Base-by-base conservation (phyloP, 35 echinoderm and acorn worm genomes). In the Holothuria glaberrima region DNA sequence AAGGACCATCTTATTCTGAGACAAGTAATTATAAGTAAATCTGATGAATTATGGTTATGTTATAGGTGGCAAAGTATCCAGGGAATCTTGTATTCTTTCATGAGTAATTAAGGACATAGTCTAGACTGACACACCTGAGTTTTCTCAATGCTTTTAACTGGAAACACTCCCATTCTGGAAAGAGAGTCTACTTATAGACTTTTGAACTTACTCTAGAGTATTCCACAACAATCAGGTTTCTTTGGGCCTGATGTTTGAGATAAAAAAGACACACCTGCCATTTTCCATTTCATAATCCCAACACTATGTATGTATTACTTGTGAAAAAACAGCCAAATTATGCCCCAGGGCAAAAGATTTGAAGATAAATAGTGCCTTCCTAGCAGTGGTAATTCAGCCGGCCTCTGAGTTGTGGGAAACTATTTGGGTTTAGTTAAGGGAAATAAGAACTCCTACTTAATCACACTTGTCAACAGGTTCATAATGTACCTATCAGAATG, bases 271-370 rank as follows among this genome's bases (percentile, higher is more conserved):
- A 59, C 80, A 84, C 61, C 80, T 84, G 80, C 80, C 80, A 84
- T 84, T 84, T 84, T 84, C 54, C 54, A 84, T 84, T 84, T 84
- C 80, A 84, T 84, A 84, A 84, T 84, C 80, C 59, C 57, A 59
- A 84, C 74, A 78, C 74, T 61, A 21, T 29, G 13, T 52, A 64
- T 84, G 59, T 84, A 61, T 61, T 84, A 61, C 54, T 36, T 58
- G 57, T 58, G 80, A 84, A 84, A 58, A 84, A 30, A 52, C 59
- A 84, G 52, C 80, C 34, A 48, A 84, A 84, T 84, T 84, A 84
- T 84, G 80, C 80, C 80, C 22, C 52, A 17, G 80, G 80, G 80
- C 80, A 64, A 61, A 48, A 84, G 80, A 84, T 84, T 84, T 59
- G 54, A 84, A 57, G 80, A 84, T 84, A 84, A 61, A 84, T 61